These are phyloP conservation scores for Ceramica pisi DNA, from an alignment of 2,888 invertebrate genomes.

Conservation along the genomic window DNA sequence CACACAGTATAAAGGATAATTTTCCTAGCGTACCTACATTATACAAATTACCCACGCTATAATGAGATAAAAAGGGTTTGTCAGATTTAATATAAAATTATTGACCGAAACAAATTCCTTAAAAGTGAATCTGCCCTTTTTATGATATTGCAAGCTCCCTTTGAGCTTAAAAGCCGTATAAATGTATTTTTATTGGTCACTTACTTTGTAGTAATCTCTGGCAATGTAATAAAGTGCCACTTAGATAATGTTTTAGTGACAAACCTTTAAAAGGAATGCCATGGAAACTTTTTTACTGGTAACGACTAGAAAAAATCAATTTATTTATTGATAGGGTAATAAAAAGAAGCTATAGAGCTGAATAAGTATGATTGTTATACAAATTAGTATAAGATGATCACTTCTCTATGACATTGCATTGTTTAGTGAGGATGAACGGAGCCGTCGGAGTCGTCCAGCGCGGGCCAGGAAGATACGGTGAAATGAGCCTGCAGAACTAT, in stretches of 20 bases:
- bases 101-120: slow-evolving; percentile 67
- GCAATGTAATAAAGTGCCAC: slow-evolving; percentile 68
- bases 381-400: background rate
- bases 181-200: slow-evolving; percentile 71
- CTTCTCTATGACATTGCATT: background rate
- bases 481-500: background rate
- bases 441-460: no score
- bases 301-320: slow-evolving; percentile 36
- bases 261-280: slow-evolving; percentile 58
- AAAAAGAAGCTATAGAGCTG: slow-evolving; percentile 13
- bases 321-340: slow-evolving; percentile 21
- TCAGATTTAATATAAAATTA: slow-evolving; percentile 64
- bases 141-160: slow-evolving; percentile 68
- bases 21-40: slow-evolving; percentile 22
- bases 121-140: slow-evolving; percentile 68
- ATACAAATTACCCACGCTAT: slow-evolving; percentile 40
- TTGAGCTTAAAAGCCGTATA: slow-evolving; percentile 68
- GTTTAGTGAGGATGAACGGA: background rate
- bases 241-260: slow-evolving; percentile 65
- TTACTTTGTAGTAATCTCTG: slow-evolving; percentile 72
- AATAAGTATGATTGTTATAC: slow-evolving; percentile 3
- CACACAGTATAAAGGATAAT: slow-evolving; percentile 1
- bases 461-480: no score
- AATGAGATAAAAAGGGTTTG: slow-evolving; percentile 49
- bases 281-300: slow-evolving; percentile 47